A percentile compares a stretch with the other conserved stretches of the same genome.
phyloP scores from a whole-genome alignment of 2,113 vertebrate genomes.

The Fregetta grallaria region DNA sequence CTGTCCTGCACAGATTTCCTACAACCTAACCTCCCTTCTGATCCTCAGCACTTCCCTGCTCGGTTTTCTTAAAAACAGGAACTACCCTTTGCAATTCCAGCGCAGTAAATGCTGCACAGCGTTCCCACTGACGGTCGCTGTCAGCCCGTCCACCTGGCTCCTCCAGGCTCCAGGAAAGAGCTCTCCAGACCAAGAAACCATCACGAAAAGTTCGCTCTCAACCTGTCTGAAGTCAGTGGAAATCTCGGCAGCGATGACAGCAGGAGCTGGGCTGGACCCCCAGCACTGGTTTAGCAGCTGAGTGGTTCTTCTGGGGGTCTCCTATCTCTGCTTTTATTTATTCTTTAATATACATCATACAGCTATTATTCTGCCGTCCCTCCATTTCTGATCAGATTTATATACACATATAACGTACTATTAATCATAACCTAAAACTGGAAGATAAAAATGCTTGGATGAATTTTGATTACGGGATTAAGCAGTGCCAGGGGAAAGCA shows the following conservation, averaged over 20 bases:
- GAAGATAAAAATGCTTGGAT: conserved; percentile 30
- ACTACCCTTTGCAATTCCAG: rapidly evolving
- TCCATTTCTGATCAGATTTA: conserved; percentile 7
- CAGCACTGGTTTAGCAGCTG: rapidly evolving
- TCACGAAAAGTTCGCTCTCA: not conserved
- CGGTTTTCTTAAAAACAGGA: not conserved
- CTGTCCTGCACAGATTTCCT: not conserved
- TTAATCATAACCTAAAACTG: conserved; percentile 18
- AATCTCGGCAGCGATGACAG: not conserved
- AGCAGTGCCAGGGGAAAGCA: not conserved
- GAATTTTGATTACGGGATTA: conserved; percentile 6
- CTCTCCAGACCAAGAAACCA: not conserved
- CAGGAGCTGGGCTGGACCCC: not conserved
- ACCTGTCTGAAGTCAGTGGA: not conserved
- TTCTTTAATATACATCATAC: not conserved
- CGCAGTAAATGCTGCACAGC: rapidly evolving
- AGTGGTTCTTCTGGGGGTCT: not conserved
- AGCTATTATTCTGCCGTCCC: not conserved
- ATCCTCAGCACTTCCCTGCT: not conserved
- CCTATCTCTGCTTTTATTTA: not conserved
- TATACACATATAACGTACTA: not conserved
- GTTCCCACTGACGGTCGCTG: rapidly evolving
- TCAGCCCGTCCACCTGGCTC: not conserved
- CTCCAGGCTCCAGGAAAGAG: not conserved
- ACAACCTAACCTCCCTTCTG: rapidly evolving